Conservation (phyloP, 1,140 invertebrate genomes). For the Meloidogyne exigua region DNA sequence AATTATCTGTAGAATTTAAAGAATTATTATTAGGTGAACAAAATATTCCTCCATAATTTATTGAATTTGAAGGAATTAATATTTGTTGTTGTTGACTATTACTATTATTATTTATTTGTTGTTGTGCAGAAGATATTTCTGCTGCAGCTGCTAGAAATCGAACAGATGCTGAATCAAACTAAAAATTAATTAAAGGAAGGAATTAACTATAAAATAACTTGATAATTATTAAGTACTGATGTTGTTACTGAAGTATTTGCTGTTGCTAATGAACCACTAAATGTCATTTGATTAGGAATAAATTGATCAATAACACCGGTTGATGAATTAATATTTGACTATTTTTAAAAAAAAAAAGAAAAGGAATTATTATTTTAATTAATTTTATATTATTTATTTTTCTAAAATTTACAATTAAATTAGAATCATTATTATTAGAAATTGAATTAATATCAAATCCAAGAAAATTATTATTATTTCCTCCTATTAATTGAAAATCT, state of each 20-base stretch:
- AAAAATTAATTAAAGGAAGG: not conserved
- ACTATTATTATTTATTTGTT: not conserved
- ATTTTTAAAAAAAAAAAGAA: not conserved
- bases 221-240: conserved; percentile 2
- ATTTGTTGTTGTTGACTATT: not conserved
- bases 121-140: conserved; percentile 3
- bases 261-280: not conserved
- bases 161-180: conserved; percentile 15
- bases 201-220: not conserved
- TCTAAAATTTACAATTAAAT: not conserved
- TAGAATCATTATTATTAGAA: not conserved
- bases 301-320: conserved; percentile 1
- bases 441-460: not conserved
- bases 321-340: not conserved
- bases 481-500: not conserved
- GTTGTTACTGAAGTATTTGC: not conserved
- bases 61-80: conserved; percentile 4
- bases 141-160: conserved; percentile 18
- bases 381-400: not conserved
- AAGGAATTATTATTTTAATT: not conserved
- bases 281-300: not conserved
- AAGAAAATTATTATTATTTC: not conserved
- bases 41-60: not conserved
- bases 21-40: not conserved
- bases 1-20: not conserved